Evolutionary conservation across 2,888 invertebrate species (phyloP), one percentile per base, ranked within the genome.

Genomic region (Bombylius major): DNA sequence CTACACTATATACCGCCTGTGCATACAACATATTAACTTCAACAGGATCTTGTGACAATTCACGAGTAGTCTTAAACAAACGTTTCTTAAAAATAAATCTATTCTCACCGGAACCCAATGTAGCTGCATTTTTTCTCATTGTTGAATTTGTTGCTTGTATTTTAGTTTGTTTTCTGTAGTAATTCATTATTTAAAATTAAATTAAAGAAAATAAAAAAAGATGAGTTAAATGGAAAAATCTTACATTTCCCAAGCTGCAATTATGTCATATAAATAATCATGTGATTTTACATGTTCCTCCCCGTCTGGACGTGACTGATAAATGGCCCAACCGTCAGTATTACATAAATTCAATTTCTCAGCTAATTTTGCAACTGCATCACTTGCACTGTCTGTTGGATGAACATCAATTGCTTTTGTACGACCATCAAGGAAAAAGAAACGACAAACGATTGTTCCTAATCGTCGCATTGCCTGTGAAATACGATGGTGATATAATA

Each of bases 391-490:
- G 70, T 96, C 94, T 1, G 91, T 91, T 1, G 95, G 93, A 76
- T 94, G 93, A 33, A 96, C 89, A 72, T 94, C 93, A 60, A 96
- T 90, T 0, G 95, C 94, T 73, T 95, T 96, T 1, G 94, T 94
- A 55, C 94, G 83, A 0, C 94, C 93, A 73, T 96, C 95, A 70
- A 96, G 79, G 77, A 96, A 94, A 78, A 93, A 93, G 76, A 96
- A 93, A 51, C 91, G 82, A 70, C 93, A 94, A 0, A 95, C 92
- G 62, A 96, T 89, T 0, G 94, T 93, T 55, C 92, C 92, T 34
- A 94, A 78, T 50, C 91, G 81, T 64, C 89, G 82, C 89, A 93
- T 92, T 1, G 93, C 93, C 87, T 88, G 62, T 5, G 51, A 47
- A 70, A 65, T 59, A 23, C 23, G 23, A 3, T 23, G 1, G 23